Conservation (phyloP, 1,140 invertebrate species). For the Globodera ellingtonae region DNA sequence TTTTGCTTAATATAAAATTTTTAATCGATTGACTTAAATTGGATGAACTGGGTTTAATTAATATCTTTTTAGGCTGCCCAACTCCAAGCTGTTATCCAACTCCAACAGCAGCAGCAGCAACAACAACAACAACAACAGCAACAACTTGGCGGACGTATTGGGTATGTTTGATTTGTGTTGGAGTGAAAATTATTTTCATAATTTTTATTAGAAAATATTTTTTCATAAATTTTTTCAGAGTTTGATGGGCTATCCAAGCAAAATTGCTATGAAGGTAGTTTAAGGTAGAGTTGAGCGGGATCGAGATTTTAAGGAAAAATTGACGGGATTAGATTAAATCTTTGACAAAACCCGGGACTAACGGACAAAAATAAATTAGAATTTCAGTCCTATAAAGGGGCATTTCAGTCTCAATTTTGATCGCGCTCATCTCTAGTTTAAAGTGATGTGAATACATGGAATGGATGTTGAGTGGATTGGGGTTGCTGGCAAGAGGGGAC, state of each 20-base stretch:
- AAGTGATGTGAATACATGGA: background rate
- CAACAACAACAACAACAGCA: conserved; percentile 25
- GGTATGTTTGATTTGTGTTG: background rate
- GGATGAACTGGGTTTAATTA: background rate
- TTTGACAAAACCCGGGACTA: too few species aligned
- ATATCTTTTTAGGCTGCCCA: conserved; percentile 25
- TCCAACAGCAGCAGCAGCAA: conserved; percentile 26
- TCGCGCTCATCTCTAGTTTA: background rate
- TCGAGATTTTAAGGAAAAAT: too few species aligned
- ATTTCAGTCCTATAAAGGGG: too few species aligned
- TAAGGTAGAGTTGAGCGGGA: background rate
- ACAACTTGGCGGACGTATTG: background rate
- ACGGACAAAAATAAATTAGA: too few species aligned
- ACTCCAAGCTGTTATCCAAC: conserved; percentile 31
- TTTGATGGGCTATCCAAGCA: background rate
- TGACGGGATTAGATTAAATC: too few species aligned
- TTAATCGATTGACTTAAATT: too few species aligned
- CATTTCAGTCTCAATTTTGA: too few species aligned
- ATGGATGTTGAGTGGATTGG: background rate
- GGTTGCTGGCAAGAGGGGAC: background rate
- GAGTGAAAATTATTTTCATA: background rate
- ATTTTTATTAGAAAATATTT: conserved; percentile 1
- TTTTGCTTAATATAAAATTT: background rate
- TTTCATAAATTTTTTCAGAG: background rate
- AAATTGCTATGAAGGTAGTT: background rate